Percentiles rank a stretch among this genome's conserved stretches.
Evolutionary conservation across 2,113 vertebrate genomes (phyloP).

Genomic region (Axis porcinus): DNA sequence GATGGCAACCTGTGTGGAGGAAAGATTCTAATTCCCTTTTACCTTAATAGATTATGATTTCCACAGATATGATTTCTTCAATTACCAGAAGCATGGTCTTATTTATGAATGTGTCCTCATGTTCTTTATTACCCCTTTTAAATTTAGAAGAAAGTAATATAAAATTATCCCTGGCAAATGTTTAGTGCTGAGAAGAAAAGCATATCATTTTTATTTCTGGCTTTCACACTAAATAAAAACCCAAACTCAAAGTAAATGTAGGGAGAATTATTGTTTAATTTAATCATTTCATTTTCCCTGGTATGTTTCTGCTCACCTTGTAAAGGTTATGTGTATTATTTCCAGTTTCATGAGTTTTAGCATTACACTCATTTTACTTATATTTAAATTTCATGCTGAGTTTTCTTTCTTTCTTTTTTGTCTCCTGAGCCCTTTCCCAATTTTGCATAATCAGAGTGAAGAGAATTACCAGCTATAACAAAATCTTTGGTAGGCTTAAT

Average conservation of each 20-base stretch:
- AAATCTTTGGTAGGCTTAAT: background rate
- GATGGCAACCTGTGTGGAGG: background rate
- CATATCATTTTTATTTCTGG: slow-evolving; percentile 21
- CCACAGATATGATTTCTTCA: background rate
- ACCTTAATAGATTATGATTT: background rate
- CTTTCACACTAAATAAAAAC: slow-evolving; percentile 32
- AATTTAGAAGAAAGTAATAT: background rate
- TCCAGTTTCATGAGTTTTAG: background rate
- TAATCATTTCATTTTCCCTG: slow-evolving; percentile 22
- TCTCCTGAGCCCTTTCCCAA: background rate
- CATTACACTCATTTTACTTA: slow-evolving; percentile 8
- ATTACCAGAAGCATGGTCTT: background rate
- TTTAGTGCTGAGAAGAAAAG: background rate
- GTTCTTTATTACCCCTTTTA: background rate
- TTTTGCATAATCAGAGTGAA: slow-evolving; percentile 30
- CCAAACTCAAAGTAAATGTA: slow-evolving; percentile 13
- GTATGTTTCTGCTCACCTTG: background rate
- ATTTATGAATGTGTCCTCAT: background rate
- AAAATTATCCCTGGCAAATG: background rate
- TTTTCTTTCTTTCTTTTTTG: background rate
- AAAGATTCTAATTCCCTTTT: background rate
- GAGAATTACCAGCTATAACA: background rate
- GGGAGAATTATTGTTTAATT: slow-evolving; percentile 34
- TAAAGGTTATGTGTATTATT: slow-evolving; percentile 18
- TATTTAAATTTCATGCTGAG: slow-evolving; percentile 1